Evolutionary conservation across 2,797 vertebrate species (phyloP).

Genomic region (Sandelia bainsii): DNA sequence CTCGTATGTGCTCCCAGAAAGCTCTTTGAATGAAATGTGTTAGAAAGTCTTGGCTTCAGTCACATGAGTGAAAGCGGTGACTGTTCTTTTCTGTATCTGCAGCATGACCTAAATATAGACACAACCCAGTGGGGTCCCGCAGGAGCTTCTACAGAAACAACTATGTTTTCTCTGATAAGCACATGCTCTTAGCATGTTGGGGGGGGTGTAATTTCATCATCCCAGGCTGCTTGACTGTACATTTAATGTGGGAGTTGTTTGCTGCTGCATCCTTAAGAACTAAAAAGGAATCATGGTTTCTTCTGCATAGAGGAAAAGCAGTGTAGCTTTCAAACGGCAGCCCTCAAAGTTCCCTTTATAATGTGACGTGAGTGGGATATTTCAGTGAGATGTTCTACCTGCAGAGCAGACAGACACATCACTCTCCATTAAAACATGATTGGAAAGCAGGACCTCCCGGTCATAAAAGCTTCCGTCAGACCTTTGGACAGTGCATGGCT

Average conservation of each 20-base stretch:
- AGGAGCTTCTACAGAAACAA: slow-evolving; percentile 37
- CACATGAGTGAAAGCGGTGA: slow-evolving; percentile 32
- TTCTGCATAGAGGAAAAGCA: slow-evolving; percentile 6
- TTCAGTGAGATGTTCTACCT: slow-evolving; percentile 33
- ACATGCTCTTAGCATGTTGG: slow-evolving; percentile 28
- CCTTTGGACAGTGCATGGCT: slow-evolving; percentile 51
- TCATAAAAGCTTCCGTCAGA: slow-evolving; percentile 27
- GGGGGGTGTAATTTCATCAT: slow-evolving; percentile 8
- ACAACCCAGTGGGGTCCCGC: slow-evolving; percentile 28
- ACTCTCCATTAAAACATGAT: slow-evolving; percentile 58
- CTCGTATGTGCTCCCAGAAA: slow-evolving; percentile 6
- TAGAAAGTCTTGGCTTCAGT: slow-evolving; percentile 45
- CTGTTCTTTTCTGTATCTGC: slow-evolving; percentile 33
- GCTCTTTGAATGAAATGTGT: slow-evolving; percentile 46
- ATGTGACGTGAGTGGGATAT: slow-evolving; percentile 20
- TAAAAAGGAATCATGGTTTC: not conserved
- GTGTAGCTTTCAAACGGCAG: slow-evolving; percentile 12
- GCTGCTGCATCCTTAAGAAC: not conserved
- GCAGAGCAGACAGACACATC: slow-evolving; percentile 29
- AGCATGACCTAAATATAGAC: slow-evolving; percentile 66
- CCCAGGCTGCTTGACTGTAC: slow-evolving; percentile 5
- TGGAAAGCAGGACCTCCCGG: slow-evolving; percentile 45
- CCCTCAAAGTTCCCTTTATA: slow-evolving; percentile 25
- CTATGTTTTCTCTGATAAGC: slow-evolving; percentile 47
- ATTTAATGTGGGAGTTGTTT: not conserved